A percentile compares a stretch with the other conserved stretches of the same genome.
Evolutionary conservation across 2,888 invertebrate species (phyloP).

Genomic region (Salpingus planirostris): DNA sequence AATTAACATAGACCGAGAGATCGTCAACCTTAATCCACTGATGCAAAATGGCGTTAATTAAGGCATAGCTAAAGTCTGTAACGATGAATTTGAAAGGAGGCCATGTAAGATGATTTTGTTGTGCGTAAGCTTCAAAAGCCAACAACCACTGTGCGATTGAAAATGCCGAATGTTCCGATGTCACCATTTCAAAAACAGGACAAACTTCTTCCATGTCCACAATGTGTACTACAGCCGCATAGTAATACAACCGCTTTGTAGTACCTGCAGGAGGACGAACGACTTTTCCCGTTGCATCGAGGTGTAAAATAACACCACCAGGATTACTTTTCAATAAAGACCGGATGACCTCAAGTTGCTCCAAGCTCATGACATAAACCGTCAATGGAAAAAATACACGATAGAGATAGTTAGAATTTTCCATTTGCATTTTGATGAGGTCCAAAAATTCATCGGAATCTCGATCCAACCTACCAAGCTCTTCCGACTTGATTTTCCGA

Average conservation of each 20-base stretch:
- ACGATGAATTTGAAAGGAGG: too few relatives aligned
- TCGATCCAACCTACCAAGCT: not conserved
- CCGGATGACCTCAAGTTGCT: not conserved
- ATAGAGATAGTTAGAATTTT: slow-evolving; percentile 1
- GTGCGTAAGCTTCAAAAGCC: too few relatives aligned
- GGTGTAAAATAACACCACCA: not conserved
- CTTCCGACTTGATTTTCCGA: not conserved
- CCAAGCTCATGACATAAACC: not conserved
- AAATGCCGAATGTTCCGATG: not conserved
- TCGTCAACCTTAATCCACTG: too few relatives aligned
- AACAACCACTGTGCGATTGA: not conserved
- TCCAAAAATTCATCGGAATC: slow-evolving; percentile 1
- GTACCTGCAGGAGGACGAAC: not conserved
- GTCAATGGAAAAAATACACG: not conserved
- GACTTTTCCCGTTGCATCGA: not conserved
- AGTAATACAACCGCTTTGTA: not conserved
- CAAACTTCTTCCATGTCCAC: not conserved
- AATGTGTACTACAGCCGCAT: not conserved
- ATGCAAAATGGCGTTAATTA: too few relatives aligned
- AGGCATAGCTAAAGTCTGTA: too few relatives aligned
- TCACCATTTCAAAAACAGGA: too few relatives aligned
- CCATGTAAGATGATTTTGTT: too few relatives aligned
- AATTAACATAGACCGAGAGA: too few relatives aligned
- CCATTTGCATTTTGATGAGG: not conserved
- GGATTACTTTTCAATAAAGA: not conserved